Base-by-base conservation (phyloP, 2,797 vertebrate species). In the Crenichthys baileyi region DNA sequence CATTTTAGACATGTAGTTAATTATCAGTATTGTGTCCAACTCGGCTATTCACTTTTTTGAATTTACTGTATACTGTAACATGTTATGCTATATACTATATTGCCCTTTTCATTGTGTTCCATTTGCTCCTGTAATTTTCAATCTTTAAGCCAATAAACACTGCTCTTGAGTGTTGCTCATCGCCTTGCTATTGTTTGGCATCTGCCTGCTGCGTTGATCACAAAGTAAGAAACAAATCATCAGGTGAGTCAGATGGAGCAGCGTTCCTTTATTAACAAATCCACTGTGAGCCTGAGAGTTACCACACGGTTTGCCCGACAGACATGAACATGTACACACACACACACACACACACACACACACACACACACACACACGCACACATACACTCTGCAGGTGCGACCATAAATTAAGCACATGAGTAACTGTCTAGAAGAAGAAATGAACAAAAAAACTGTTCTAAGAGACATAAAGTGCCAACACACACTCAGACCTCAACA, bases 361-460 rank as follows among this genome's bases (percentile, higher is more conserved):
- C 55, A 58, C 55, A 58, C 55, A 58, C 55, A 58, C 55, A 74
- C 70, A 73, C 75, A 88, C 2, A 73, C 75, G n/a, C 55, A 58
- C 55, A 58, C 56, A 73, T 55, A 81, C 75, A 77, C 83, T 82
- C 86, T 90, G 90, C 94, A 95, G 94, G 94, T 95, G 93, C 81
- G 89, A 36, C 88, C 87, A 90, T 91, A 93, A 94, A 94, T 94
- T 91, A 93, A 86, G 81, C 85, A 89, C 84, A 90, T 94, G 93
- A 94, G 93, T 92, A 94, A 95, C 92, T 90, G 92, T 94, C 91
- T 92, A 87, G 87, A 89, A 87, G 58, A 85, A 75, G 81, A 50
- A 81, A 70, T 85, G 60, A 77, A 79, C 78, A 80, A 80, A 50
- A 71, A 85, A 77, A 11, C 0, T 20, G 68, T 83, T 76, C 58